These are phyloP conservation scores for Chelonoidis abingdonii DNA, from an alignment of 2,113 vertebrate genomes.

Conservation along the genomic window DNA sequence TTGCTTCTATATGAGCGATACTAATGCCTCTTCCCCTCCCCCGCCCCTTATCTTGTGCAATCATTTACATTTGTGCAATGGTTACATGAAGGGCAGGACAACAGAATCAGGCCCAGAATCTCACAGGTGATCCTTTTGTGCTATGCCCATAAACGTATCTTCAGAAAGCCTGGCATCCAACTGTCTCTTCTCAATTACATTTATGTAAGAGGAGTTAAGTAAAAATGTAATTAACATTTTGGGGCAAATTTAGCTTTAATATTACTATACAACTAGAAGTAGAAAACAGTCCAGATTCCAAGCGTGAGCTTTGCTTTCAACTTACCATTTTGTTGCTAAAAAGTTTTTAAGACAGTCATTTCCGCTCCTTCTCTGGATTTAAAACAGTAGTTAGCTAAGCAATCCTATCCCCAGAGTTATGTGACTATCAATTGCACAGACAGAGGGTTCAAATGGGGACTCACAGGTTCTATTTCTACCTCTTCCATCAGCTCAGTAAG, in stretches of 20 bases:
- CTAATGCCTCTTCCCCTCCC: neutral
- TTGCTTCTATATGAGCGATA: neutral
- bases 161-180: neutral
- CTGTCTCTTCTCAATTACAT: neutral
- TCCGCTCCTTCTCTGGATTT: neutral
- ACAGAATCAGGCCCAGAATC: neutral
- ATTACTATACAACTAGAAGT: neutral
- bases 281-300: neutral
- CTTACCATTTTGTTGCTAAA: neutral
- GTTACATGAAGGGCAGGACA: neutral
- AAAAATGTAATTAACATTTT: fast-evolving
- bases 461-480: neutral
- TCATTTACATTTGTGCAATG: neutral
- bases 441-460: neutral
- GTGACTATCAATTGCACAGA: neutral
- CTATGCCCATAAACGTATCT: neutral
- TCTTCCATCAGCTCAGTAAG: neutral
- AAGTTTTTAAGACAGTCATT: neutral
- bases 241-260: neutral
- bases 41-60: neutral
- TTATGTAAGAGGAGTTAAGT: neutral
- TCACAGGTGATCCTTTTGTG: neutral
- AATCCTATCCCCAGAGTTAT: fast-evolving
- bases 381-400: neutral
- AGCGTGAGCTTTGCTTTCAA: neutral